These are phyloP conservation scores for Drosophila mercatorum DNA, from an alignment of 2,888 invertebrate genomes.

Conservation along the genomic window DNA sequence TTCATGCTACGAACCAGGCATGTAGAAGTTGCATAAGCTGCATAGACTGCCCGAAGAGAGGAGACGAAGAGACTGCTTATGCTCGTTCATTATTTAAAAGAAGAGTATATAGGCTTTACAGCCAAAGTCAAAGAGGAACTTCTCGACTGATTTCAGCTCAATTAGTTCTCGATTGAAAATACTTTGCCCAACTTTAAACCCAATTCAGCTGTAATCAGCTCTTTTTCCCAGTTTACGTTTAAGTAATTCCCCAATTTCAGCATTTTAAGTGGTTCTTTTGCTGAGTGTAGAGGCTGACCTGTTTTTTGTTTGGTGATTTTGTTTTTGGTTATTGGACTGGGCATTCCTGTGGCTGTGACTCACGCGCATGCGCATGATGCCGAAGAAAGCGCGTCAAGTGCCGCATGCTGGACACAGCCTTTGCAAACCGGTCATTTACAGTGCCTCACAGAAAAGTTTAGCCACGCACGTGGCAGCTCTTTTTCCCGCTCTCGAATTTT, in stretches of 20 bases:
- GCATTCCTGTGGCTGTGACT: constrained; percentile 66
- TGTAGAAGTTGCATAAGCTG: no score
- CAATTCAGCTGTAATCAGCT: not conserved
- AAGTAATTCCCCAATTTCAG: not conserved
- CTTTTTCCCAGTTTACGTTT: not conserved
- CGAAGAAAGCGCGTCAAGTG: constrained; percentile 57
- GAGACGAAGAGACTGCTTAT: not conserved
- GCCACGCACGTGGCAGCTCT: constrained; percentile 49
- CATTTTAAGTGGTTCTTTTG: constrained; percentile 6
- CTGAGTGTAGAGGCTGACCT: constrained; percentile 8
- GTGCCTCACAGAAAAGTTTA: constrained; percentile 50
- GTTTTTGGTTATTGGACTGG: constrained; percentile 15
- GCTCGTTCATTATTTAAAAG: not conserved
- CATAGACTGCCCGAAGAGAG: no score
- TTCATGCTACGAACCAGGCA: no score
- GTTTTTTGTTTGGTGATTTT: constrained; percentile 14
- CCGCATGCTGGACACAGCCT: constrained; percentile 47
- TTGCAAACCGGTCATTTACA: constrained; percentile 62
- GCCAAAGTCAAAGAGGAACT: no score
- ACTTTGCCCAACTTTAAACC: no score
- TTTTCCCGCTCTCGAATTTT: constrained; percentile 28
- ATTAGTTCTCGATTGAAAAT: no score
- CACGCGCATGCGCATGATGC: constrained; percentile 30
- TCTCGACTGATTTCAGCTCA: not conserved
- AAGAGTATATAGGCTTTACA: not conserved